phyloP scores from a whole-genome alignment of 2,797 vertebrate genomes.

The Columba guinea region DNA sequence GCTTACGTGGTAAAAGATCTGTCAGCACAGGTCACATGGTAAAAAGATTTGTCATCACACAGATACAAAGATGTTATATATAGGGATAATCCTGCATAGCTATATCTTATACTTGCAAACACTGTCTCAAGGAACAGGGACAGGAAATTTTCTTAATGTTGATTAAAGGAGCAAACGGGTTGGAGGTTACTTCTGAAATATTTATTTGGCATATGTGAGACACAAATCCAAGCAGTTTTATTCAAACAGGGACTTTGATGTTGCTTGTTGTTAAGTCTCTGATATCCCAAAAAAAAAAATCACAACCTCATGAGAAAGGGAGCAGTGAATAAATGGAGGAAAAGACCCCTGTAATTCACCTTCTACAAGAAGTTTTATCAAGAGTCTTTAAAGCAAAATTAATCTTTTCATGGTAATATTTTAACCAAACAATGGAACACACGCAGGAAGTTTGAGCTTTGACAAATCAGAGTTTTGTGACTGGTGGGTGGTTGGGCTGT shows the following conservation, averaged over 20 bases:
- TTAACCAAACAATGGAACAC: not conserved
- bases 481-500: too few relatives aligned
- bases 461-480: not conserved
- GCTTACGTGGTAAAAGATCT: not conserved
- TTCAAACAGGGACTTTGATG: not conserved
- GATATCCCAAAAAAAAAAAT: not conserved
- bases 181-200: not conserved
- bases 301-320: not conserved
- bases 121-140: not conserved
- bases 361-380: not conserved
- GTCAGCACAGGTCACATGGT: not conserved
- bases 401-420: not conserved
- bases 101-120: not conserved
- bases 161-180: not conserved
- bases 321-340: not conserved
- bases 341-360: not conserved
- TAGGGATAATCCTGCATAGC: not conserved
- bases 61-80: not conserved
- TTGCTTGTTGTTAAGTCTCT: not conserved
- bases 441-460: not conserved
- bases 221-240: not conserved
- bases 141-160: not conserved
- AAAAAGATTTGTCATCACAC: not conserved
- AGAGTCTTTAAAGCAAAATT: not conserved
- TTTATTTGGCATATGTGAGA: not conserved